phyloP scores from a whole-genome alignment of 2,113 vertebrate genomes.

The Phocoena sinus region DNA sequence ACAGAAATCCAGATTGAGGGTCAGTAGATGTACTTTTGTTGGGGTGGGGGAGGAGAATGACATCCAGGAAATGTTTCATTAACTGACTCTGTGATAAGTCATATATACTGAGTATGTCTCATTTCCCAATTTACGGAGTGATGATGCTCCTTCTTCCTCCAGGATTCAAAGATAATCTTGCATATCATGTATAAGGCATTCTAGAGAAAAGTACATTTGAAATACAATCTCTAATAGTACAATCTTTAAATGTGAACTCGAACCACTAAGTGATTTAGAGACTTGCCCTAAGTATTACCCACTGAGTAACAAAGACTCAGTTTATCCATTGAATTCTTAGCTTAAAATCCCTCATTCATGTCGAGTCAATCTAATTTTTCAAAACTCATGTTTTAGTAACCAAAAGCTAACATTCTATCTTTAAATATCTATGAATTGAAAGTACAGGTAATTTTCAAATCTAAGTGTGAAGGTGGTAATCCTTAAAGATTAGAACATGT shows the following conservation, averaged over 20 bases:
- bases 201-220: conserved; percentile 25
- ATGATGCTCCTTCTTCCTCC: not conserved
- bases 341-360: conserved; percentile 11
- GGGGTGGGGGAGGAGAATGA: not conserved
- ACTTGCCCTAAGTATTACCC: conserved; percentile 8
- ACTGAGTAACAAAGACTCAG: conserved; percentile 8
- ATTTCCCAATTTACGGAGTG: conserved; percentile 16
- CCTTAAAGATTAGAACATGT: not conserved
- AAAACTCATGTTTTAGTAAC: conserved; percentile 49
- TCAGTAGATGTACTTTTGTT: not conserved
- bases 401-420: not conserved
- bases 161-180: conserved; percentile 43
- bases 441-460: not conserved
- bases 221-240: conserved; percentile 18
- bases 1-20: not conserved
- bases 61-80: not conserved
- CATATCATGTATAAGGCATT: not conserved
- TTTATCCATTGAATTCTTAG: conserved; percentile 23
- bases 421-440: conserved; percentile 24
- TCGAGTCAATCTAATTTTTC: not conserved
- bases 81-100: not conserved
- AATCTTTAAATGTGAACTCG: conserved; percentile 48
- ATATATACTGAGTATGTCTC: not conserved
- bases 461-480: not conserved
- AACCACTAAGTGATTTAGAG: conserved; percentile 48